Evolutionary conservation across 1,140 invertebrate genomes (phyloP).

Genomic region (Philotrypesis tridentata): DNA sequence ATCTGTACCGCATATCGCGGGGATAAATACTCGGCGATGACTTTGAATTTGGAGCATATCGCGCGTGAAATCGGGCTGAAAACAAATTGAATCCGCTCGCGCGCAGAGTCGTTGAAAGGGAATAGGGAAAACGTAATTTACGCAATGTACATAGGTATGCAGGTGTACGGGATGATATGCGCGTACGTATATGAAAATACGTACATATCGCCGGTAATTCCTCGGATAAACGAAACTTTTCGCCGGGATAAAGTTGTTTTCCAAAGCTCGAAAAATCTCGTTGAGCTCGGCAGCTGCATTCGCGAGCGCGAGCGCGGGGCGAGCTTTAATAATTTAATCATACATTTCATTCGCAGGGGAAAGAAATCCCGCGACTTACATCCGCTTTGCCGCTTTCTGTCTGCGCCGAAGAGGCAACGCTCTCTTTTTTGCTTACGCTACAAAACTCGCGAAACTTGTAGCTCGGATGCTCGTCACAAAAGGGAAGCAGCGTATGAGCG

Average conservation of each 20-base stretch:
- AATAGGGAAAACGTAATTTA: too few relatives aligned
- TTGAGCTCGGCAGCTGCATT: neutral
- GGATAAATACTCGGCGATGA: too few relatives aligned
- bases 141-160: too few relatives aligned
- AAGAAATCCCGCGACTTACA: conserved; percentile 30
- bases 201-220: conserved; percentile 11
- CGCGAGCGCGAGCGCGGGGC: too few relatives aligned
- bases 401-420: neutral
- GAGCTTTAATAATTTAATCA: conserved; percentile 47
- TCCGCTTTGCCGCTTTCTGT: neutral
- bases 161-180: too few relatives aligned
- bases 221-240: neutral
- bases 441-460: conserved; percentile 26
- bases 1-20: too few relatives aligned
- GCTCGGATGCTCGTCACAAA: conserved; percentile 12
- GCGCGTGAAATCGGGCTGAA: neutral
- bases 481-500: conserved; percentile 1
- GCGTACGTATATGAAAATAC: neutral
- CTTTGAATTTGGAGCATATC: too few relatives aligned
- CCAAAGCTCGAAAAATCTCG: conserved; percentile 34
- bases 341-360: conserved; percentile 32
- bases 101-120: neutral
- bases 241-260: conserved; percentile 16
- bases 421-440: conserved; percentile 1
- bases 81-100: too few relatives aligned